A percentile compares a stretch with the other conserved stretches of the same genome.
Conservation (phyloP, 1,140 invertebrate species). For the Anagrus nilaparvatae region DNA sequence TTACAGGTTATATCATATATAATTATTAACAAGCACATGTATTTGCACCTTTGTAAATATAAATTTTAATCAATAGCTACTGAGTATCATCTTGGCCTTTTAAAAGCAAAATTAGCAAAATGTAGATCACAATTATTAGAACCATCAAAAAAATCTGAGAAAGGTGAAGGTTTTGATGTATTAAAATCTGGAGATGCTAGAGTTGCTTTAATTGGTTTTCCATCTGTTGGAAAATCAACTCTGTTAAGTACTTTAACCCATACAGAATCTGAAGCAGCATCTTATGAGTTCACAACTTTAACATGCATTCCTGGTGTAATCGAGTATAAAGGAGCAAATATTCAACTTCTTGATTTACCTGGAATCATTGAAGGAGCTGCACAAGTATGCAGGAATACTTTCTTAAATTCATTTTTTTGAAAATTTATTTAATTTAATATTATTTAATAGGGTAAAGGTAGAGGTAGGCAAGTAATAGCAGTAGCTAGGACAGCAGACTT, state of each 20-base stretch:
- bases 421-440: background rate
- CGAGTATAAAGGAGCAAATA: constrained; percentile 96
- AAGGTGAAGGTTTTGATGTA: constrained; percentile 99
- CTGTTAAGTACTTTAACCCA: constrained; percentile 86
- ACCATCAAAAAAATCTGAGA: constrained; percentile 89
- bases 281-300: constrained; percentile 98
- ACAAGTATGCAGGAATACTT: constrained; percentile 42
- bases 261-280: constrained; percentile 91
- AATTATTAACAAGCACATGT: constrained; percentile 7
- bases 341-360: constrained; percentile 94
- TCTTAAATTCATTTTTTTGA: background rate
- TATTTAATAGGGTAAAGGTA: constrained; percentile 34
- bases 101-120: constrained; percentile 98
- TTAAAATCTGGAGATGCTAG: constrained; percentile 98
- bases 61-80: constrained; percentile 62
- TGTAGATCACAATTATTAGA: constrained; percentile 92
- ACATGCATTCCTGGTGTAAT: constrained; percentile 99
- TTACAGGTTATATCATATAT: constrained; percentile 11
- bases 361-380: constrained; percentile 96
- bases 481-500: constrained; percentile 94
- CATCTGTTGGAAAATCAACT: constrained; percentile 94
- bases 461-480: constrained; percentile 74
- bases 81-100: constrained; percentile 95
- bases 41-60: constrained; percentile 4
- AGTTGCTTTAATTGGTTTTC: constrained; percentile 96